phyloP scores from a whole-genome alignment of 1,140 invertebrate genomes.

The Ericerus pela region DNA sequence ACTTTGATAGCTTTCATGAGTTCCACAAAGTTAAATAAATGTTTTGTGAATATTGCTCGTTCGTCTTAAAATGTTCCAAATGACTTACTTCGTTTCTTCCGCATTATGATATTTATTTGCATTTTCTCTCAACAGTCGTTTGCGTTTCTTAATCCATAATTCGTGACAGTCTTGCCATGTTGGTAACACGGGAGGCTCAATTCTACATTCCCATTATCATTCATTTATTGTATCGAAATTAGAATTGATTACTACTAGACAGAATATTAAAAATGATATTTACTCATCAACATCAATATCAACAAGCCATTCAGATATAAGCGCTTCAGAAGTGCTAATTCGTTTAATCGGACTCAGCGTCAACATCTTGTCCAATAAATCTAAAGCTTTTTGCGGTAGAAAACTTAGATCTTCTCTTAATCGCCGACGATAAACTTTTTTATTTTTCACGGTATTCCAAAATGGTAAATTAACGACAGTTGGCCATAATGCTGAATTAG shows the following conservation, averaged over 20 bases:
- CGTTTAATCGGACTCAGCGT: conserved; percentile 86
- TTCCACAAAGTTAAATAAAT: too few relatives aligned
- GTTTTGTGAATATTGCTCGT: not conserved
- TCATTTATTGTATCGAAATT: not conserved
- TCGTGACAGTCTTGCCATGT: conserved; percentile 98
- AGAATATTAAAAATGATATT: not conserved
- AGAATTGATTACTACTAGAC: conserved; percentile 5
- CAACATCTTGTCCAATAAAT: conserved; percentile 91
- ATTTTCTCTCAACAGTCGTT: conserved; percentile 61
- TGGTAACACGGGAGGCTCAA: conserved; percentile 67
- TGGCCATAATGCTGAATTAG: conserved; percentile 94
- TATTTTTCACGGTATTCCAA: conserved; percentile 83
- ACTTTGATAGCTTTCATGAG: too few relatives aligned
- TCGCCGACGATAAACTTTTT: conserved; percentile 72
- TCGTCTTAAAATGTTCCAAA: not conserved
- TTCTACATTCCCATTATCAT: conserved; percentile 38
- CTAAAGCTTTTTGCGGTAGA: conserved; percentile 76
- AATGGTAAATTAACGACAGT: conserved; percentile 86
- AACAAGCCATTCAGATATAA: conserved; percentile 87
- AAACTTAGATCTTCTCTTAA: conserved; percentile 85
- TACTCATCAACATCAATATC: conserved; percentile 54
- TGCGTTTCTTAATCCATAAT: conserved; percentile 90
- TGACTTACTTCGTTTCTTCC: not conserved
- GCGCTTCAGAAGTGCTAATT: conserved; percentile 85
- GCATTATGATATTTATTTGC: conserved; percentile 35